A percentile compares a stretch with the other conserved stretches of the same genome.
Evolutionary conservation across 2,888 invertebrate genomes (phyloP).

Genomic region (Eristalis tenax): DNA sequence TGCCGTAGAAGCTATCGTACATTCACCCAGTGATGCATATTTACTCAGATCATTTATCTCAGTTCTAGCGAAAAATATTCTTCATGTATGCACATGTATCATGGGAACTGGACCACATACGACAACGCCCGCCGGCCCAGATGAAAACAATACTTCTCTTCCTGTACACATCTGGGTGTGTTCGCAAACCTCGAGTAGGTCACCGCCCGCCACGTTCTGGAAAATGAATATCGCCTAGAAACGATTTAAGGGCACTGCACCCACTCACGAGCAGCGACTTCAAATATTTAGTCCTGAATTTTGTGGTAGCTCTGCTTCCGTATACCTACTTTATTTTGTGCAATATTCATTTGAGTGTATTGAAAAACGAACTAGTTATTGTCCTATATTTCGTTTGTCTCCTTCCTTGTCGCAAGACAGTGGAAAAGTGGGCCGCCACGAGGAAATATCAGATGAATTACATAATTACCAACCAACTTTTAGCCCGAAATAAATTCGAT

Average conservation of each 20-base stretch:
- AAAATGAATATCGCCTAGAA: constrained; percentile 21
- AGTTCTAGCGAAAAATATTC: constrained; percentile 34
- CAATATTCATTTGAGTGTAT: constrained; percentile 44
- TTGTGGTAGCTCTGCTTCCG: constrained; percentile 29
- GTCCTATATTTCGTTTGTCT: constrained; percentile 7
- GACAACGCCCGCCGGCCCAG: not conserved
- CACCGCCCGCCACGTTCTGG: not conserved
- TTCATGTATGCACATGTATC: not conserved
- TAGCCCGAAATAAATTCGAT: constrained; percentile 62
- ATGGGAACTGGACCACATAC: not conserved
- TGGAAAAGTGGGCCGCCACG: constrained; percentile 53
- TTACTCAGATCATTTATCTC: constrained; percentile 32
- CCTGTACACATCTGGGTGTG: not conserved
- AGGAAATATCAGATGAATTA: constrained; percentile 64
- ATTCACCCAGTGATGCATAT: constrained; percentile 29
- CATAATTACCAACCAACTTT: constrained; percentile 65
- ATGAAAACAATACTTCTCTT: constrained; percentile 20
- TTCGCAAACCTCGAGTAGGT: not conserved
- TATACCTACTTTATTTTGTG: not conserved
- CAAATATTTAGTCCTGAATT: constrained; percentile 38
- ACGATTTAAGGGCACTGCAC: not conserved
- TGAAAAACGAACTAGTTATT: constrained; percentile 27
- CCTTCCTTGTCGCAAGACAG: not conserved
- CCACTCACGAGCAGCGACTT: not conserved
- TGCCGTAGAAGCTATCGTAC: constrained; percentile 20